Conservation (phyloP, 1,140 invertebrate species). For the Tetramorium simillimum region DNA sequence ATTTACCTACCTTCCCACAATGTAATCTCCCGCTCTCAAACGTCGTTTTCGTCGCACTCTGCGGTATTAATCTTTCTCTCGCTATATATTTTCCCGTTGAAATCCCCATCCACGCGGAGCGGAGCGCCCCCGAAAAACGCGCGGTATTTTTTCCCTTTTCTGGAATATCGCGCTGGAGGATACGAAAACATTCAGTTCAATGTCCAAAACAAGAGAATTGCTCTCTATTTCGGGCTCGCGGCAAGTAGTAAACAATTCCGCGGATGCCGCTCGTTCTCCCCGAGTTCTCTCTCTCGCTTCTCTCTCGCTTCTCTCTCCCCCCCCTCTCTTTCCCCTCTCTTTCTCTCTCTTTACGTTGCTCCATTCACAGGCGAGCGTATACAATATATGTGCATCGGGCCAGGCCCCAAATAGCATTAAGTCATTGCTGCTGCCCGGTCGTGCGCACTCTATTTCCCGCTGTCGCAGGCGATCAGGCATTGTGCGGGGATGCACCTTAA, state of each 20-base stretch:
- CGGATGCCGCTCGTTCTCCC: conserved; percentile 26
- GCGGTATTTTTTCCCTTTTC: neutral
- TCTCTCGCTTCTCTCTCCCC: conserved; percentile 5
- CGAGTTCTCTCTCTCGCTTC: neutral
- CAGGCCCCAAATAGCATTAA: conserved; percentile 75
- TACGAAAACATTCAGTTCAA: conserved; percentile 1
- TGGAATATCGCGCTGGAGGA: neutral
- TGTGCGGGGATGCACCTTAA: conserved; percentile 53
- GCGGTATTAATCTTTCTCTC: conserved; percentile 2
- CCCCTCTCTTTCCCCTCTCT: neutral
- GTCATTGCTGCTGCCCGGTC: conserved; percentile 72
- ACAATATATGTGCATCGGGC: conserved; percentile 65
- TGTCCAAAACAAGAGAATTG: conserved; percentile 8
- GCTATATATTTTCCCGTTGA: neutral
- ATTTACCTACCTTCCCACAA: conserved; percentile 32
- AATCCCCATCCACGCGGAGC: neutral
- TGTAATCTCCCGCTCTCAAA: conserved; percentile 29
- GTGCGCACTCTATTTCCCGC: conserved; percentile 68
- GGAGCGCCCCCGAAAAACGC: neutral
- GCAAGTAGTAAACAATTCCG: conserved; percentile 64
- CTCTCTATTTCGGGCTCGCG: conserved; percentile 39
- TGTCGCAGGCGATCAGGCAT: conserved; percentile 67
- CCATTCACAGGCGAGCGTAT: conserved; percentile 65
- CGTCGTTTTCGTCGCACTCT: neutral
- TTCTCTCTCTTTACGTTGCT: conserved; percentile 41